A percentile compares a stretch with the other conserved stretches of the same genome.
Conservation (phyloP, 2,797 vertebrate genomes). For the Leptatherina wallacei region DNA sequence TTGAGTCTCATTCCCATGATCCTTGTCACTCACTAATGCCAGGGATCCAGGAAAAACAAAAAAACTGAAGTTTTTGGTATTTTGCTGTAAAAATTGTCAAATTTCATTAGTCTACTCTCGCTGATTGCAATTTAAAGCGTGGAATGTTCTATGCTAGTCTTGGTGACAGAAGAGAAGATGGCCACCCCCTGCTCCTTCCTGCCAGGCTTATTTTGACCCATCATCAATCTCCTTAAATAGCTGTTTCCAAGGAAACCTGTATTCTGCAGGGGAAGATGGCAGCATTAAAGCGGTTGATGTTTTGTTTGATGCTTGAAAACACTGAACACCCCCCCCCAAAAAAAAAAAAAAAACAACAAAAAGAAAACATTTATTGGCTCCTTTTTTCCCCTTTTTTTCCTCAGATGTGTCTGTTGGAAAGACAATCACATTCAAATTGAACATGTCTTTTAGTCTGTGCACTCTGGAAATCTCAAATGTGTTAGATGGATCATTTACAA, state of each 20-base stretch:
- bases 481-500: constrained; percentile 24
- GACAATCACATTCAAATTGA: constrained; percentile 38
- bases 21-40: constrained; percentile 15
- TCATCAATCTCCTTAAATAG: constrained; percentile 55
- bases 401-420: constrained; percentile 50
- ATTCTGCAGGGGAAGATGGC: constrained; percentile 43
- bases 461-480: constrained; percentile 19
- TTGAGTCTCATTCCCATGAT: constrained; percentile 28
- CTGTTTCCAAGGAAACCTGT: constrained; percentile 52
- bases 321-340: constrained; percentile 5
- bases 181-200: constrained; percentile 26
- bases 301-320: constrained; percentile 48
- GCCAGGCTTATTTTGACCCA: constrained; percentile 37
- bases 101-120: not conserved
- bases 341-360: not conserved
- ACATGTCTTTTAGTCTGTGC: constrained; percentile 15
- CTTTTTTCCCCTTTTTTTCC: constrained; percentile 1
- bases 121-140: constrained; percentile 1
- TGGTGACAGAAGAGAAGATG: constrained; percentile 25
- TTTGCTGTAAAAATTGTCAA: not conserved
- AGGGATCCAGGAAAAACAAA: constrained; percentile 1
- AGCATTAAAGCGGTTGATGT: constrained; percentile 36
- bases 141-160: constrained; percentile 12
- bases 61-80: not conserved
- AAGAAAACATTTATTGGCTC: constrained; percentile 14